phyloP scores from a whole-genome alignment of 2,113 vertebrate genomes.

The Tachysurus fulvidraco region DNA sequence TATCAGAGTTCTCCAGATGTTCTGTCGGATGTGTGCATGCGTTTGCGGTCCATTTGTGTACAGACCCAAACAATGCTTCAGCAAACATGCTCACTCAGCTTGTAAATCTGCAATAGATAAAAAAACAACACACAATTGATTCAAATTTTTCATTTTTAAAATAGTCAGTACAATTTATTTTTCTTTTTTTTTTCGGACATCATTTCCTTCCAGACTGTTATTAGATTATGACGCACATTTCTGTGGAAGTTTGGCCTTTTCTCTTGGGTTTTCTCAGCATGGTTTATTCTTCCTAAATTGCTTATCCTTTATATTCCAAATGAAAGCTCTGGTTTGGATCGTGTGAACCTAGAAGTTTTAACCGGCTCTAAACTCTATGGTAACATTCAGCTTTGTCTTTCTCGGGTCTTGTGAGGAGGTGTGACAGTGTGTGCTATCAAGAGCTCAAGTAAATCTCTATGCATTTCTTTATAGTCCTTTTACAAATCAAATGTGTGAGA shows the following conservation, averaged over 20 bases:
- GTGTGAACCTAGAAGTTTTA: constrained; percentile 17
- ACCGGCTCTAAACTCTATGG: constrained; percentile 26
- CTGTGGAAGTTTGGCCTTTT: not conserved
- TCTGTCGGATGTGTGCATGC: not conserved
- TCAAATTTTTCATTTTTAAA: not conserved
- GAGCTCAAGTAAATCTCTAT: not conserved
- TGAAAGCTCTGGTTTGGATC: not conserved
- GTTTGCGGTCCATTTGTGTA: not conserved
- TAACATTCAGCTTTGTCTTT: not conserved
- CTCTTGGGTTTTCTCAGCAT: not conserved
- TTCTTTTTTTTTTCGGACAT: not conserved
- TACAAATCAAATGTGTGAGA: not conserved
- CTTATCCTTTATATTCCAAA: not conserved
- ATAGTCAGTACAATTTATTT: not conserved
- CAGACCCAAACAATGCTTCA: not conserved
- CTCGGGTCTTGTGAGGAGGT: not conserved
- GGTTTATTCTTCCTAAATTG: not conserved
- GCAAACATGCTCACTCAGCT: not conserved
- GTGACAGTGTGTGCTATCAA: not conserved
- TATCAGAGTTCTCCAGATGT: constrained; percentile 25
- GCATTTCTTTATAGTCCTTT: not conserved
- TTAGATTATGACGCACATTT: not conserved
- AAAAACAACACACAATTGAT: not conserved
- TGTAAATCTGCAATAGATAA: constrained; percentile 17
- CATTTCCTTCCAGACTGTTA: not conserved